Conservation (phyloP, 1,140 invertebrate species). For the Sminthurides bifidus region DNA sequence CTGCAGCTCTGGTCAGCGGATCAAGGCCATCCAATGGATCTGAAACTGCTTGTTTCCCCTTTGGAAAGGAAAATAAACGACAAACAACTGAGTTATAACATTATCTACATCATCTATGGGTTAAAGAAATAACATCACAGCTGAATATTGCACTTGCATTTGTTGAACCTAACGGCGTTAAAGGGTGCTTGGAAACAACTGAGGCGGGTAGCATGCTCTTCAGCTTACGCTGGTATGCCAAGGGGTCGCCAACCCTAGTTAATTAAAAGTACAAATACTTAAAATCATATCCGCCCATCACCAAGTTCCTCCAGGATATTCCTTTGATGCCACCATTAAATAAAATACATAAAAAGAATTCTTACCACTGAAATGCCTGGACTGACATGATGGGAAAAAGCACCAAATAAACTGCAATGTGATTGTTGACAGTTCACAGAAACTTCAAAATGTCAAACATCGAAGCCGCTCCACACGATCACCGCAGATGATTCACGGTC, state of each 20-base stretch:
- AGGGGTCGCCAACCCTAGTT: conserved; percentile 5
- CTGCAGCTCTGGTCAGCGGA: conserved; percentile 30
- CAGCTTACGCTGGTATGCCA: conserved; percentile 9
- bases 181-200: background rate
- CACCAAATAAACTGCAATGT: no score
- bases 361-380: no score
- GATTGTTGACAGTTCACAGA: no score
- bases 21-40: conserved; percentile 21
- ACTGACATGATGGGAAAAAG: no score
- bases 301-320: background rate
- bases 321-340: no score
- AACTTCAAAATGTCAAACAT: no score
- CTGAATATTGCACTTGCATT: conserved; percentile 9
- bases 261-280: background rate
- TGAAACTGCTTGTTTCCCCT: background rate
- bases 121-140: background rate
- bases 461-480: no score
- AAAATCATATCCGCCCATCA: no score
- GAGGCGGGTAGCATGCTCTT: no score
- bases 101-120: background rate
- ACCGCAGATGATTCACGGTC: no score
- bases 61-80: background rate
- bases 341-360: no score
- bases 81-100: background rate
- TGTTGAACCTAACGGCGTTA: conserved; percentile 8